Evolutionary conservation across 2,888 invertebrate species (phyloP).

Genomic region (Thymelicus acteon): DNA sequence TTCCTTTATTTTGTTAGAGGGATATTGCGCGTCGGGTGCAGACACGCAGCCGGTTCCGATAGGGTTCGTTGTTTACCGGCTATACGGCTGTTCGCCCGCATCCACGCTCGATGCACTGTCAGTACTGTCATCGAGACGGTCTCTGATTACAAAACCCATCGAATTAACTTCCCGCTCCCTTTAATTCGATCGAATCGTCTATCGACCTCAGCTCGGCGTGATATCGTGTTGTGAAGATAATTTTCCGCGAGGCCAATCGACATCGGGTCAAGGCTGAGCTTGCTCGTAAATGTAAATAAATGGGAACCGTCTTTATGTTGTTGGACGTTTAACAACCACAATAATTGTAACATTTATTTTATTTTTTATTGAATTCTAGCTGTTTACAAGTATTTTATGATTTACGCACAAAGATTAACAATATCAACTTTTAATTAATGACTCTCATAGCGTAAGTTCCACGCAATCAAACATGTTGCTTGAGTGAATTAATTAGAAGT

Average conservation of each 20-base stretch:
- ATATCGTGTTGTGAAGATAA: conserved; percentile 51
- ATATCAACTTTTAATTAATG: too few relatives aligned
- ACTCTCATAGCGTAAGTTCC: neutral
- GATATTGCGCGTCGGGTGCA: conserved; percentile 84
- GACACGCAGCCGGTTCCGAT: conserved; percentile 70
- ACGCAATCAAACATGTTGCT: too few relatives aligned
- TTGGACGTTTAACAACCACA: conserved; percentile 51
- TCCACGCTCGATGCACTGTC: conserved; percentile 59
- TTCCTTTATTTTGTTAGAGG: conserved; percentile 82
- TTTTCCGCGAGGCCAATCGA: conserved; percentile 55
- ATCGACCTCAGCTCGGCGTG: conserved; percentile 42
- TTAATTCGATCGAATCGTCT: conserved; percentile 46
- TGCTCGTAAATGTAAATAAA: conserved; percentile 79
- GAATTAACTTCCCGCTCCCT: conserved; percentile 44
- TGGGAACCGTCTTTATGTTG: conserved; percentile 72
- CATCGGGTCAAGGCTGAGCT: conserved; percentile 69
- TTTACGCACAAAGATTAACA: neutral
- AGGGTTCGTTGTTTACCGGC: conserved; percentile 71
- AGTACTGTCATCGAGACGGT: conserved; percentile 59
- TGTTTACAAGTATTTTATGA: conserved; percentile 28
- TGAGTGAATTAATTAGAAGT: too few relatives aligned
- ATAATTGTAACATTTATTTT: conserved; percentile 64
- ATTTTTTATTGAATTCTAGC: conserved; percentile 46
- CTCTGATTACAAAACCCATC: conserved; percentile 47
- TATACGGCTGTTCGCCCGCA: conserved; percentile 60